These are phyloP conservation scores for Magallana ariakensis DNA, from an alignment of 1,140 invertebrate species.

Conservation along the genomic window DNA sequence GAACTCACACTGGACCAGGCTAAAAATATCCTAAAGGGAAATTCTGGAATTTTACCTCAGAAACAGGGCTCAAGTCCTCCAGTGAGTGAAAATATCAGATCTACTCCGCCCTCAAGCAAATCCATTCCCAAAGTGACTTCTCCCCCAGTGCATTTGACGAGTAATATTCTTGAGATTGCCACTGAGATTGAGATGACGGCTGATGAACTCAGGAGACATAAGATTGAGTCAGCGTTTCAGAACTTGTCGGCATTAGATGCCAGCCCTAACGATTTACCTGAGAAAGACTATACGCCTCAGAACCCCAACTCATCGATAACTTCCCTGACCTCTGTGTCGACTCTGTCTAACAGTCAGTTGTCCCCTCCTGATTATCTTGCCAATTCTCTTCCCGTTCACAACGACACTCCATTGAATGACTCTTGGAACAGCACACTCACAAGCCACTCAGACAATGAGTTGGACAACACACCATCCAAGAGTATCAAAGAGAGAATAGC, in stretches of 20 bases:
- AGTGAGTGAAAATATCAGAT: constrained; percentile 7
- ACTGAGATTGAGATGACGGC: constrained; percentile 66
- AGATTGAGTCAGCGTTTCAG: constrained; percentile 54
- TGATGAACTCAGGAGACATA: constrained; percentile 59
- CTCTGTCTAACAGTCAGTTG: neutral
- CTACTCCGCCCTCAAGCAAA: constrained; percentile 8
- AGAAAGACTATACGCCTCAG: constrained; percentile 62
- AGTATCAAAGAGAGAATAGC: constrained; percentile 54
- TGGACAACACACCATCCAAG: constrained; percentile 8
- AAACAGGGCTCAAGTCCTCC: constrained; percentile 17
- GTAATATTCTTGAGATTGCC: constrained; percentile 57
- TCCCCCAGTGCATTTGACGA: constrained; percentile 16
- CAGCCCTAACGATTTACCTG: constrained; percentile 68
- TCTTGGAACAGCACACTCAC: constrained; percentile 5
- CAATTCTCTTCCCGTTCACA: neutral
- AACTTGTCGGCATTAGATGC: constrained; percentile 59
- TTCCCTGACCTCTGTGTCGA: neutral
- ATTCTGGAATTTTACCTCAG: constrained; percentile 65
- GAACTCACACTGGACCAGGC: constrained; percentile 72
- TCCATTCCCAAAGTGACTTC: constrained; percentile 42
- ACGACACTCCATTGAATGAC: constrained; percentile 27
- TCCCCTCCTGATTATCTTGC: neutral
- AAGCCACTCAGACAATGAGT: constrained; percentile 31
- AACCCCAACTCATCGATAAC: constrained; percentile 24
- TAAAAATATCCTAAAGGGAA: constrained; percentile 71